Evolutionary conservation across 2,797 vertebrate species (phyloP).

Genomic region (Lepus oiostolus): DNA sequence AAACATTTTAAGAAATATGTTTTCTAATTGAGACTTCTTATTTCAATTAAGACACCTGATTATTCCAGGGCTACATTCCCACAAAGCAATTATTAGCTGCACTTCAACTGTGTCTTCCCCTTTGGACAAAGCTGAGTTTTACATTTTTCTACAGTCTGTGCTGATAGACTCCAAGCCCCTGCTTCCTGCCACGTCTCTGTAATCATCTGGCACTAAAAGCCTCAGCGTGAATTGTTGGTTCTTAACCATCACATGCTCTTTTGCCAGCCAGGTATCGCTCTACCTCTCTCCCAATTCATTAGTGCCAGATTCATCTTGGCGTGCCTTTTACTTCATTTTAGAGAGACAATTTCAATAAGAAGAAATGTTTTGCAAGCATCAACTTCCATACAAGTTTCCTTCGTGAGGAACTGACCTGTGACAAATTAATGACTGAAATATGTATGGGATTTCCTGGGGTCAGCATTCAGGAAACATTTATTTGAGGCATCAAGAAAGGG

Average conservation of each 20-base stretch:
- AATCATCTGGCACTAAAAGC: neutral
- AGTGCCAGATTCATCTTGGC: neutral
- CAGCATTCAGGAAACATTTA: neutral
- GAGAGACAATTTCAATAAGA: neutral
- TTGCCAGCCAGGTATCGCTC: neutral
- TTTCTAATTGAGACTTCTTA: neutral
- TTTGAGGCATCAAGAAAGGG: neutral
- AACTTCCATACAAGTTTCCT: neutral
- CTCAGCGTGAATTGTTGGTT: neutral
- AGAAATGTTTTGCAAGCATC: neutral
- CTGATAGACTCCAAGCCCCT: accelerated
- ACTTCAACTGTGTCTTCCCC: neutral
- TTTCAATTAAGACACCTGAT: neutral
- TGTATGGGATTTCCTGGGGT: neutral
- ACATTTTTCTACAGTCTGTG: neutral
- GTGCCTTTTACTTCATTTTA: neutral
- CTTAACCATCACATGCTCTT: neutral
- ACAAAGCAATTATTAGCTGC: neutral
- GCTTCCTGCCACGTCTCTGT: neutral
- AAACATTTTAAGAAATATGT: neutral
- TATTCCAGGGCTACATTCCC: neutral
- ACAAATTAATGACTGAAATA: neutral
- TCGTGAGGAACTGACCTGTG: neutral
- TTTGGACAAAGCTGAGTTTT: neutral
- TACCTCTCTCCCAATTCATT: accelerated